Base-by-base conservation (phyloP, 2,113 vertebrate species). In the Dipodomys spectabilis region DNA sequence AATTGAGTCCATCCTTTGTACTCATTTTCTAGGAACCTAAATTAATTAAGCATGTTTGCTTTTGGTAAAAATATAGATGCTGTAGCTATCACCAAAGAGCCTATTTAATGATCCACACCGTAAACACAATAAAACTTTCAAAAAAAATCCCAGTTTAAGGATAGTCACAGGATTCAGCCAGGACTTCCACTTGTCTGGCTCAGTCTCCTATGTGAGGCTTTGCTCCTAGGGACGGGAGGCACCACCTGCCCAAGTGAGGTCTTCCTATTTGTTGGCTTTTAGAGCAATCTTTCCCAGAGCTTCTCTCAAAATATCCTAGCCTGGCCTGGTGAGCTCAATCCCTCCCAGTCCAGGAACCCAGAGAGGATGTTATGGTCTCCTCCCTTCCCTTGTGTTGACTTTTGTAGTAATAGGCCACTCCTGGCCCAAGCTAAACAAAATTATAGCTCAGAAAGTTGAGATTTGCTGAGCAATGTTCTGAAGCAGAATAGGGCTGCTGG, bases 1-100 rank as follows among this genome's bases (percentile, higher is more conserved):
- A 88, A 88, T 1, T 80, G 62, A 91, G 91, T 80, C 96, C 62
- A 1, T 27, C 71, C 28, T 64, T 81, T 39, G 39, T 39, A 39
- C 72, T 74, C 73, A 27, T 53, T 71, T 92, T 78, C 90, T 75
- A 83, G 23, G 30, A 91, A 19, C 68, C 68, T 32, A 67, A 35
- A 53, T 20, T n/a, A 68, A 82, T 20, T n/a, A 68, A 82, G 77
- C 62, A 19, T n/a, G 19, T 91, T 80, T 68, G 84, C 74, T 86
- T 39, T 77, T 67, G 0, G 1, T 30, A 32, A 71, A 83, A 75
- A 53, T 7, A 62, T 75, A 49, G 53, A 11, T 60, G 23, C 23
- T 1, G 2, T 6, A 2, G 49, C 65, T 20, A n/a, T 80, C 3
- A 2, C 39, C 4, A 20, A 7, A 22, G 35, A n/a, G 45, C 78